Base-by-base conservation (phyloP, 37 sponge, comb jelly and placozoan species). In the Ianthella basta region DNA sequence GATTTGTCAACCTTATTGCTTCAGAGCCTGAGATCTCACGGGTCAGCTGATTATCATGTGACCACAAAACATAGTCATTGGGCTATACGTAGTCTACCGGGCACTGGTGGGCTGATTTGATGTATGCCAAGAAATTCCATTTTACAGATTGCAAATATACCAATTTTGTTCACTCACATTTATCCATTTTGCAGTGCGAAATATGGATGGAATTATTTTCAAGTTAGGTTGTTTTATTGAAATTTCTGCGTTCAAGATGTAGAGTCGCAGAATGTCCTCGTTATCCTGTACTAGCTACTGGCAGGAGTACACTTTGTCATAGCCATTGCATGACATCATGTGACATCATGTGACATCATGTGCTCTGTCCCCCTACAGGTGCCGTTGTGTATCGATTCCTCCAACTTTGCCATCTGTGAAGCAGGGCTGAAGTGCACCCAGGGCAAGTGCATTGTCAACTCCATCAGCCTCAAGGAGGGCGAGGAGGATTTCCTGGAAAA, bases 361-460 rank as follows among this genome's bases (percentile, higher is more conserved):
- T 87, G 54, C 68, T 53, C 29, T 21, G 41, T n/a, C 19, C 32
- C 38, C 55, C 63, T 13, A 0, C 21, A 94, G 94, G 90, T 99
- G 0, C 99, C 99, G 0, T 82, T 99, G 30, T 99, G 99, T 63
- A 88, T 99, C 59, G 99, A 99, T 69, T 99, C 99, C 0, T 95
- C 96, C 34, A 97, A 99, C 79, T 99, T 99, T 88, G 88, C 90
- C 16, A 95, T 99, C 79, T 86, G 96, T 59, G 85, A 91, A 56
- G 95, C 99, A 39, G 99, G 99, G 0, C 87, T 99, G 67, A 97
- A 93, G 67, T 96, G 94, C 72, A 80, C 94, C 0, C 99, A 99
- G 77, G 99, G 99, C 19, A 99, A 97, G 89, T 97, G 99, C 72
- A 95, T 99, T 57, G 99, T 99, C 21, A 99, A 99, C 87, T 95